Conservation (phyloP, 37 sponge, comb jelly and placozoan genomes). For the Diacarnus erythraeanus region DNA sequence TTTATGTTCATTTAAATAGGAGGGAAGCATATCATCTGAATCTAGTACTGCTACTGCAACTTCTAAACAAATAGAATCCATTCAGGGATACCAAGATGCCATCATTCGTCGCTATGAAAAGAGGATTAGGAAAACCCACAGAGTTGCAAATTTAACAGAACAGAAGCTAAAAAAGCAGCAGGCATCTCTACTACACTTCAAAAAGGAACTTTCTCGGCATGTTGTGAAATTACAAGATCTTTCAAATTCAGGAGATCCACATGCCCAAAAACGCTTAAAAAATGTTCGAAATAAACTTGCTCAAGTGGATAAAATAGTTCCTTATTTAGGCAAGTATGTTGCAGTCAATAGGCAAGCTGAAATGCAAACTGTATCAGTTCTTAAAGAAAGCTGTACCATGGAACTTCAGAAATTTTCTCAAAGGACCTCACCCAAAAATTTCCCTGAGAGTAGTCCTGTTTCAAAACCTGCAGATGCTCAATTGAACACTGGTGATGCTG, state of each 20-base stretch:
- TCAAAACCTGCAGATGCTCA: not conserved
- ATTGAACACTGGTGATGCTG: not conserved
- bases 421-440: not conserved
- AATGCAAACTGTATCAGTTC: conserved; percentile 63
- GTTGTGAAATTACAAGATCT: conserved; percentile 30
- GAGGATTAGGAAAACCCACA: conserved; percentile 59
- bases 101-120: conserved; percentile 62
- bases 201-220: conserved; percentile 40
- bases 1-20: too few species aligned
- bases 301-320: conserved; percentile 72
- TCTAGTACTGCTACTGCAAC: not conserved
- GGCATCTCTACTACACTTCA: conserved; percentile 30
- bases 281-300: conserved; percentile 23
- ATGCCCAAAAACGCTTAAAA: conserved; percentile 26
- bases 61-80: not conserved
- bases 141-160: conserved; percentile 64
- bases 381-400: conserved; percentile 58
- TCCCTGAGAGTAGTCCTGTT: not conserved
- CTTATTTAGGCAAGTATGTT: conserved; percentile 72
- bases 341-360: conserved; percentile 72
- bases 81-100: conserved; percentile 4
- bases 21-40: not conserved
- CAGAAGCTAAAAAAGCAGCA: conserved; percentile 64
- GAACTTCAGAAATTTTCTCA: conserved; percentile 22
- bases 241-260: conserved; percentile 26